Percentiles rank a stretch among this genome's conserved stretches.
Conservation (phyloP, 2,888 invertebrate species). For the Meteorus cinctellus region DNA sequence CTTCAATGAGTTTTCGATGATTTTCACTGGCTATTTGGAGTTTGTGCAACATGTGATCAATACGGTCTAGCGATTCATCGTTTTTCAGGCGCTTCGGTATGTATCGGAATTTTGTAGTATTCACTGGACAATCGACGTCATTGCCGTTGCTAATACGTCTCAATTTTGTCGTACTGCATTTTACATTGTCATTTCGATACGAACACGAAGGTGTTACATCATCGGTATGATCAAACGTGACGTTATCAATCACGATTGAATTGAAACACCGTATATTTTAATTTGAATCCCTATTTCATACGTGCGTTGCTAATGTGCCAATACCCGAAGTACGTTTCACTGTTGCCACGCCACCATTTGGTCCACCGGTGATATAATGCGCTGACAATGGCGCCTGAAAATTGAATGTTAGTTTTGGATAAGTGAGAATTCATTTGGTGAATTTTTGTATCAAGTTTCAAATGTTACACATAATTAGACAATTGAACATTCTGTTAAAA, state of each 20-base stretch:
- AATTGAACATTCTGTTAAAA: no score
- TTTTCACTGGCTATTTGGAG: slow-evolving; percentile 65
- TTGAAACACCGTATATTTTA: slow-evolving; percentile 61
- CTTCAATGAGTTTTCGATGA: slow-evolving; percentile 63
- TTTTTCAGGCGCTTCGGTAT: slow-evolving; percentile 48
- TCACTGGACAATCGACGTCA: slow-evolving; percentile 6
- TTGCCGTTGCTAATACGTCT: neutral
- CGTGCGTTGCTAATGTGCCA: slow-evolving; percentile 80
- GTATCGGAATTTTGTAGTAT: neutral
- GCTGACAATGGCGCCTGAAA: slow-evolving; percentile 69
- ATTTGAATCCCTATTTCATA: slow-evolving; percentile 75
- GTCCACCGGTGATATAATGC: slow-evolving; percentile 72
- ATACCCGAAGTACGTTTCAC: slow-evolving; percentile 75
- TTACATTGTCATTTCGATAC: slow-evolving; percentile 13
- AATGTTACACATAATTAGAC: no score
- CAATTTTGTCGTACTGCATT: neutral
- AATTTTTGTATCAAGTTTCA: neutral
- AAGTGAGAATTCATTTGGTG: neutral
- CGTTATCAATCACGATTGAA: slow-evolving; percentile 39
- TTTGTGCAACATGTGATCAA: slow-evolving; percentile 64
- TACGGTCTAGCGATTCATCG: slow-evolving; percentile 60
- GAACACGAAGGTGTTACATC: slow-evolving; percentile 16
- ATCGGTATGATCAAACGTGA: slow-evolving; percentile 27
- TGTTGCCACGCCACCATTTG: slow-evolving; percentile 76
- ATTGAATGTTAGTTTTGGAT: slow-evolving; percentile 9